Percentiles rank a stretch among this genome's conserved stretches.
phyloP scores from a whole-genome alignment of 2,888 invertebrate species.

The Phyto melanocephala region DNA sequence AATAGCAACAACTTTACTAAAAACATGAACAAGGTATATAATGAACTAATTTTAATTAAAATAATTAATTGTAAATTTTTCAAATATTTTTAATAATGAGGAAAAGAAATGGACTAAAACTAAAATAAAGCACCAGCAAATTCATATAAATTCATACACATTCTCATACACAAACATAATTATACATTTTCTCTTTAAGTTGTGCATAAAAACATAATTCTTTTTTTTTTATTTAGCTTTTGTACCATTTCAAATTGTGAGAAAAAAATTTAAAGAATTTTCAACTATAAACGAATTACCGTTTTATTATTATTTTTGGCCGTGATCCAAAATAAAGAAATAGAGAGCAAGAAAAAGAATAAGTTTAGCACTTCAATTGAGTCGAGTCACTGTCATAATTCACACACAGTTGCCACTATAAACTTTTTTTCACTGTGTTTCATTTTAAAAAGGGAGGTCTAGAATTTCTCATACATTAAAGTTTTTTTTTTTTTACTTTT shows the following conservation, averaged over 20 bases:
- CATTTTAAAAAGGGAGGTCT: slow-evolving; percentile 3
- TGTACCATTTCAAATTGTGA: slow-evolving; percentile 20
- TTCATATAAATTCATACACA: not conserved
- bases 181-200: slow-evolving; percentile 4
- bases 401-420: slow-evolving; percentile 55
- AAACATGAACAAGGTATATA: slow-evolving; percentile 11
- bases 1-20: not conserved
- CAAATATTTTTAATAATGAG: slow-evolving; percentile 31
- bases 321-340: slow-evolving; percentile 41
- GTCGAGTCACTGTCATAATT: slow-evolving; percentile 60
- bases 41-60: slow-evolving; percentile 58
- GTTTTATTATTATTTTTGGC: slow-evolving; percentile 60
- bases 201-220: no score
- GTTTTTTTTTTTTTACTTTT: not conserved
- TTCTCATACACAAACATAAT: not conserved
- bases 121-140: slow-evolving; percentile 19
- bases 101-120: slow-evolving; percentile 12
- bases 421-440: slow-evolving; percentile 1
- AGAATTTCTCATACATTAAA: slow-evolving; percentile 28
- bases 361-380: slow-evolving; percentile 59
- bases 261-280: not conserved
- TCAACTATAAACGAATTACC: slow-evolving; percentile 53
- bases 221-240: slow-evolving; percentile 23
- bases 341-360: slow-evolving; percentile 8
- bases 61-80: slow-evolving; percentile 49